Conservation (phyloP, 2,797 vertebrate species). For the Streptopelia turtur region DNA sequence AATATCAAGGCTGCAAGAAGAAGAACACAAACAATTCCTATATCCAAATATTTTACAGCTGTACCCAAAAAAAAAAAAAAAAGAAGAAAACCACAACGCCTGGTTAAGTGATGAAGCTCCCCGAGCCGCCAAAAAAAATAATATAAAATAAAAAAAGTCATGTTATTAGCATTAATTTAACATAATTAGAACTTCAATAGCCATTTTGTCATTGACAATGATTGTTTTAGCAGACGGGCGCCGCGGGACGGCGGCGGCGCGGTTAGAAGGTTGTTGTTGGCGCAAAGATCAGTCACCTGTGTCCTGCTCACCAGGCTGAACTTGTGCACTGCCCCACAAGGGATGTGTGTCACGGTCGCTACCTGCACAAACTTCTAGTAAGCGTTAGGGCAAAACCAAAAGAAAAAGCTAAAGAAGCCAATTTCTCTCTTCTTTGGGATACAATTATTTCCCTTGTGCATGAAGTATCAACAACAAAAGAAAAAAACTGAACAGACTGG, state of each 20-base stretch:
- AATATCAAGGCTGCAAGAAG: constrained; percentile 89
- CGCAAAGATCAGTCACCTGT: constrained; percentile 69
- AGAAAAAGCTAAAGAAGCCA: constrained; percentile 81
- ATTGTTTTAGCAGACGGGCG: constrained; percentile 81
- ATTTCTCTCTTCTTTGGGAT: constrained; percentile 85
- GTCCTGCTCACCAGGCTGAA: constrained; percentile 74
- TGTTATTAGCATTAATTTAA: constrained; percentile 86
- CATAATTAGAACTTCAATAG: constrained; percentile 84
- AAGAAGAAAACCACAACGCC: constrained; percentile 76
- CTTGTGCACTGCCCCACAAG: constrained; percentile 76
- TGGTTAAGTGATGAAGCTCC: constrained; percentile 84
- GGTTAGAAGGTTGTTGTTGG: constrained; percentile 75
- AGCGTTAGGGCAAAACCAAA: constrained; percentile 85
- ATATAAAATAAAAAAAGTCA: constrained; percentile 77
- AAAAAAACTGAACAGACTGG: constrained; percentile 78
- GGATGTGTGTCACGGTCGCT: constrained; percentile 72
- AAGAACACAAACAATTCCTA: constrained; percentile 82
- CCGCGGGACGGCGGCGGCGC: constrained; percentile 73
- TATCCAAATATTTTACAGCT: constrained; percentile 87
- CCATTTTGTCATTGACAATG: constrained; percentile 84
- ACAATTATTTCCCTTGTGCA: constrained; percentile 98
- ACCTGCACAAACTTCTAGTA: constrained; percentile 88
- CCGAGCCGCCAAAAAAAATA: constrained; percentile 82
- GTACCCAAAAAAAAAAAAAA: constrained; percentile 78
- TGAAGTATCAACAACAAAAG: constrained; percentile 79